These are phyloP conservation scores for Eristalinus aeneus DNA, from an alignment of 2,888 invertebrate species.

Conservation along the genomic window DNA sequence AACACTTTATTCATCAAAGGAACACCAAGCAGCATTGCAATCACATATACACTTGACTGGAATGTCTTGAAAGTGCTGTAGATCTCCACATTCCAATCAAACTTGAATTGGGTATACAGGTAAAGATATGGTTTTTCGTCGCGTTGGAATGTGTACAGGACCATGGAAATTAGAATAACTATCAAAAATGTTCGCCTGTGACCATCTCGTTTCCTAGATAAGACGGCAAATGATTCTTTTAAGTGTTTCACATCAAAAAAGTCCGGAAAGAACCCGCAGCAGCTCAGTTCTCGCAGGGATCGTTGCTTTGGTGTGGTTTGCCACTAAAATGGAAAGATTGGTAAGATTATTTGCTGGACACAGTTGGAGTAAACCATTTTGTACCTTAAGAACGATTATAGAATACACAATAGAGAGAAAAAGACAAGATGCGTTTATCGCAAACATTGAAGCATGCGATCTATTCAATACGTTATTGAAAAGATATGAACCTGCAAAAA, in stretches of 20 bases:
- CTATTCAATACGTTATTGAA: slow-evolving; percentile 83
- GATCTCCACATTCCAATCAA: slow-evolving; percentile 86
- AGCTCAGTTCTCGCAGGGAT: slow-evolving; percentile 83
- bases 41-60: slow-evolving; percentile 86
- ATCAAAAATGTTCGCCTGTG: slow-evolving; percentile 85
- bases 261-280: slow-evolving; percentile 84
- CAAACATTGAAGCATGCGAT: slow-evolving; percentile 88
- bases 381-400: slow-evolving; percentile 83
- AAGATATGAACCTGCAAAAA: slow-evolving; percentile 84
- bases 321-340: slow-evolving; percentile 80
- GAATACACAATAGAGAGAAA: slow-evolving; percentile 85
- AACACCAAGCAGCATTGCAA: slow-evolving; percentile 86
- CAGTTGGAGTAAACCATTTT: no score
- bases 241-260: slow-evolving; percentile 88
- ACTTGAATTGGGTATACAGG: slow-evolving; percentile 87
- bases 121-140: slow-evolving; percentile 90
- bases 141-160: slow-evolving; percentile 90
- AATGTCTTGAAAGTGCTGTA: slow-evolving; percentile 89
- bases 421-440: slow-evolving; percentile 85
- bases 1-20: slow-evolving; percentile 87
- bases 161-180: slow-evolving; percentile 88
- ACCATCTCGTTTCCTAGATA: slow-evolving; percentile 83
- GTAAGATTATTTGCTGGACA: background rate
- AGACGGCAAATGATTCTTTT: slow-evolving; percentile 83
- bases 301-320: slow-evolving; percentile 85